These are phyloP conservation scores for Chloroclystis v-ata DNA, from an alignment of 2,888 invertebrate genomes.

Conservation along the genomic window DNA sequence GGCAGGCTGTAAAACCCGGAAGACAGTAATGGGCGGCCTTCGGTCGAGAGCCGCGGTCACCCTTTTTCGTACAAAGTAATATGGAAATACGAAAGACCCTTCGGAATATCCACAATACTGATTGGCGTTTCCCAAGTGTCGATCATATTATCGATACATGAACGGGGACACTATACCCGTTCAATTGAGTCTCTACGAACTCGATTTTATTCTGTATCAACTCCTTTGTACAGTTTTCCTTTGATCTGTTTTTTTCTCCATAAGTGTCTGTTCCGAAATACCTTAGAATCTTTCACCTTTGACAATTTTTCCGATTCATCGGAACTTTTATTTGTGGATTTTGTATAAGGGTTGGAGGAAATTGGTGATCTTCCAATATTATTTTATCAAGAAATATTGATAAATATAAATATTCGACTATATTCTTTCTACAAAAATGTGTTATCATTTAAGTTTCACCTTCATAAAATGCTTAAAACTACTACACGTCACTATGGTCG, in stretches of 20 bases:
- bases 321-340: conserved; percentile 11
- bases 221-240: conserved; percentile 47
- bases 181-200: conserved; percentile 3
- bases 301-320: conserved; percentile 40
- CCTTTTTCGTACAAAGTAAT: neutral
- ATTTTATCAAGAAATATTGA: neutral
- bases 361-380: neutral
- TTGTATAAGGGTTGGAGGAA: neutral
- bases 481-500: too few relatives aligned
- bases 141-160: conserved; percentile 36
- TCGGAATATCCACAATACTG: conserved; percentile 22
- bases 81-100: neutral
- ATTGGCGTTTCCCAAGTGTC: conserved; percentile 29
- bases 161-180: conserved; percentile 25
- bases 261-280: conserved; percentile 46
- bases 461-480: neutral
- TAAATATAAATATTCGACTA: neutral
- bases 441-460: too few relatives aligned
- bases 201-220: conserved; percentile 32
- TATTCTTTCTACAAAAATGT: too few relatives aligned
- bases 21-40: neutral
- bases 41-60: neutral
- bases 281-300: conserved; percentile 44
- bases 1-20: neutral
- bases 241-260: conserved; percentile 43